A percentile compares a stretch with the other conserved stretches of the same genome.
These are phyloP conservation scores for Pycnonotus jocosus DNA, from an alignment of 2,113 vertebrate species.

Conservation along the genomic window DNA sequence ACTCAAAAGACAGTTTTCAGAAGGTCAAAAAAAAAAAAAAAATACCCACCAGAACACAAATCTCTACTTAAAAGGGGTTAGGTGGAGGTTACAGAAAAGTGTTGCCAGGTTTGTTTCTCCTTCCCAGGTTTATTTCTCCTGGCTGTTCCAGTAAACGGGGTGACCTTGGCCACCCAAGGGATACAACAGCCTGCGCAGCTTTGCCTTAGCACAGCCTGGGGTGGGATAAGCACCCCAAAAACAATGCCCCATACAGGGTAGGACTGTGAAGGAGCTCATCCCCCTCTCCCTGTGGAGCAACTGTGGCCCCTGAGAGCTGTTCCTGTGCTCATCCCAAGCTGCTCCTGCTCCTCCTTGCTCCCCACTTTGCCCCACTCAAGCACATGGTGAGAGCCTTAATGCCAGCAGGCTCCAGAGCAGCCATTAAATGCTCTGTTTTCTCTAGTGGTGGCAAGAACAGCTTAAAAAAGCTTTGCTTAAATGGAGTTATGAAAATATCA, in stretches of 20 bases:
- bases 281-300: background rate
- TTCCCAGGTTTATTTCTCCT: constrained; percentile 36
- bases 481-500: constrained; percentile 70
- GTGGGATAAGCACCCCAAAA: background rate
- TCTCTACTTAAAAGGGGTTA: constrained; percentile 62
- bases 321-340: background rate
- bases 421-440: background rate
- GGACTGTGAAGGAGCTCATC: background rate
- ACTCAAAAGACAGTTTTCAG: constrained; percentile 65
- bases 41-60: background rate
- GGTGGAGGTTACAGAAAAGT: constrained; percentile 46
- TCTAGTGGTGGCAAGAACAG: constrained; percentile 33
- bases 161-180: background rate
- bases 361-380: background rate
- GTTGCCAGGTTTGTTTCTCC: background rate
- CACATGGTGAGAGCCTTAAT: background rate
- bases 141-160: background rate
- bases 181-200: background rate
- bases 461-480: constrained; percentile 53
- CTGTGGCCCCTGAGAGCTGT: background rate
- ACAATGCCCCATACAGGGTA: accelerated
- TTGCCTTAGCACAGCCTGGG: background rate
- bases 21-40: constrained; percentile 20
- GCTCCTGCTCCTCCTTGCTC: accelerated
- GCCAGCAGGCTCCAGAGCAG: background rate